These are phyloP conservation scores for Psilopsiagon aymara DNA, from an alignment of 2,113 vertebrate species.

Conservation along the genomic window DNA sequence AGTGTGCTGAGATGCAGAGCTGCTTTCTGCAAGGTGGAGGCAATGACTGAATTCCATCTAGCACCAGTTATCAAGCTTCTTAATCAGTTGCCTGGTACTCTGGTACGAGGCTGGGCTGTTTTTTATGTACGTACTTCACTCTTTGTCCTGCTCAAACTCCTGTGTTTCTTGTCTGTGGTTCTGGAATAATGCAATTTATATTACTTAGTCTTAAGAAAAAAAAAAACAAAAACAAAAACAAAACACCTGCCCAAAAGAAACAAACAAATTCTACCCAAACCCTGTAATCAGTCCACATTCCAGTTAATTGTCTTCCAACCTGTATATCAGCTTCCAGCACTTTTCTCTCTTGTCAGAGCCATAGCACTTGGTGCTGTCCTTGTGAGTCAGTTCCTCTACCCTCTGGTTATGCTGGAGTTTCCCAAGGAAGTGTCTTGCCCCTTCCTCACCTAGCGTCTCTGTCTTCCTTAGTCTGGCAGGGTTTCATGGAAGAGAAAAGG, in stretches of 20 bases:
- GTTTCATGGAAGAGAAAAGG: neutral
- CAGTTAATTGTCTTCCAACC: neutral
- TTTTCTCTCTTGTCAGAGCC: neutral
- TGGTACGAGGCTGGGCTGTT: neutral
- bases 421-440: neutral
- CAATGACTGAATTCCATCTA: neutral
- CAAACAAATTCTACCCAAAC: neutral
- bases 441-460: neutral
- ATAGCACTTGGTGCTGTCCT: neutral
- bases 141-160: neutral
- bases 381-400: neutral
- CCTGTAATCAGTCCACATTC: neutral
- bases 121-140: accelerated
- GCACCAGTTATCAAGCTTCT: neutral
- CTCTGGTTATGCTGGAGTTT: neutral
- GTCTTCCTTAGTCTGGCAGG: neutral
- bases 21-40: neutral
- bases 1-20: neutral
- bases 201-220: neutral
- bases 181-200: neutral
- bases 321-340: neutral
- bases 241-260: neutral
- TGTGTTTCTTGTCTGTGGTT: neutral
- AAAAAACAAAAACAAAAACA: neutral
- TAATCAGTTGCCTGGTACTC: neutral